These are phyloP conservation scores for Sitophilus oryzae DNA, from an alignment of 1,140 invertebrate genomes.

Conservation along the genomic window DNA sequence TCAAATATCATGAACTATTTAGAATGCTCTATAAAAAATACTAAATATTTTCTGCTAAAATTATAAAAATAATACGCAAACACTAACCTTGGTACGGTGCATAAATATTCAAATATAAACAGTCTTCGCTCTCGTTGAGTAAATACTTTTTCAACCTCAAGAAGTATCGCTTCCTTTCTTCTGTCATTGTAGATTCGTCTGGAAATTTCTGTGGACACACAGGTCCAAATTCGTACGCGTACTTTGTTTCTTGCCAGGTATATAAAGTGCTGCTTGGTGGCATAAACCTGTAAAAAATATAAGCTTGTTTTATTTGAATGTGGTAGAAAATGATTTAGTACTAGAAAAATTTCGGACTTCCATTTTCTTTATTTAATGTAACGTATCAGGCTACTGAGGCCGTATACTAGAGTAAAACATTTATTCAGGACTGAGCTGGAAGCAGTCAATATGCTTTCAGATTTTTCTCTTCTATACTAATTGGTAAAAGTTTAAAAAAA, in stretches of 20 bases:
- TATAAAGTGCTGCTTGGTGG: constrained; percentile 60
- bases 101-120: constrained; percentile 89
- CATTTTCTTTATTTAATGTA: neutral
- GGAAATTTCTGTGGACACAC: constrained; percentile 80
- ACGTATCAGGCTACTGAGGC: too few relatives aligned
- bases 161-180: constrained; percentile 62
- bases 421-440: too few relatives aligned
- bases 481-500: too few relatives aligned
- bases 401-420: too few relatives aligned
- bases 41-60: too few relatives aligned
- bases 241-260: constrained; percentile 34
- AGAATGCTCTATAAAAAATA: too few relatives aligned
- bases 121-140: constrained; percentile 82
- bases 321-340: too few relatives aligned
- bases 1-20: too few relatives aligned
- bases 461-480: too few relatives aligned
- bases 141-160: constrained; percentile 62
- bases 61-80: too few relatives aligned
- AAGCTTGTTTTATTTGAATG: neutral
- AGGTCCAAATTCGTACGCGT: constrained; percentile 65
- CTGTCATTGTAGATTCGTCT: constrained; percentile 54
- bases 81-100: constrained; percentile 67
- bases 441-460: too few relatives aligned
- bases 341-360: too few relatives aligned
- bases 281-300: constrained; percentile 60